A percentile compares a stretch with the other conserved stretches of the same genome.
Evolutionary conservation across 2,888 invertebrate genomes (phyloP).

Genomic region (Globia sparganii): DNA sequence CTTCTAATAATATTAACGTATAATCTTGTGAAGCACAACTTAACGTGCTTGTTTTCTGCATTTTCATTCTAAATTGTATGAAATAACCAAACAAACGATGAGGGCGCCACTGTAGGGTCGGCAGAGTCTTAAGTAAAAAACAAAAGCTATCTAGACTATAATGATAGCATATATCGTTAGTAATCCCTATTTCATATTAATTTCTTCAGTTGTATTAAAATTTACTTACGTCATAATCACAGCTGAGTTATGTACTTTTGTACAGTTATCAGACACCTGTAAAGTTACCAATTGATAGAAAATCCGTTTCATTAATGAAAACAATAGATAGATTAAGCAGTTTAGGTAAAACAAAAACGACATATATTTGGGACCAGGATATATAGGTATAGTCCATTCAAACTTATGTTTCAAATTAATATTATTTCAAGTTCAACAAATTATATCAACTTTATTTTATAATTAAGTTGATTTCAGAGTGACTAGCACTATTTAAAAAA

Average conservation of each 20-base stretch:
- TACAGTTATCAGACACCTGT: not conserved
- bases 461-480: too few species aligned
- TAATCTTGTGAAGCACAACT: too few species aligned
- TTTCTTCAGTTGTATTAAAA: conserved; percentile 1
- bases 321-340: not conserved
- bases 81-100: too few species aligned
- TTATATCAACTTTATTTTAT: too few species aligned
- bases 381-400: not conserved
- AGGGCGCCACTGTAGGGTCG: too few species aligned
- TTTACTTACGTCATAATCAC: conserved; percentile 10
- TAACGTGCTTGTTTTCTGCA: too few species aligned
- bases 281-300: not conserved
- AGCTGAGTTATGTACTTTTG: conserved; percentile 19
- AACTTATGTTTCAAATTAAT: too few species aligned
- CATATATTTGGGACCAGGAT: not conserved
- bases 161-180: not conserved
- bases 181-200: not conserved
- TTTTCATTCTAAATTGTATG: too few species aligned
- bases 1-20: too few species aligned
- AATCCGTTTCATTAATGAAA: conserved; percentile 18
- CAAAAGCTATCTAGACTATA: conserved; percentile 2
- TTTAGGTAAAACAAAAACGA: not conserved
- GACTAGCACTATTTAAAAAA: too few species aligned
- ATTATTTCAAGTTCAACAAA: too few species aligned
- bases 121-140: too few species aligned